phyloP scores from a whole-genome alignment of 2,888 invertebrate species.

The Himalopsyche anomala region DNA sequence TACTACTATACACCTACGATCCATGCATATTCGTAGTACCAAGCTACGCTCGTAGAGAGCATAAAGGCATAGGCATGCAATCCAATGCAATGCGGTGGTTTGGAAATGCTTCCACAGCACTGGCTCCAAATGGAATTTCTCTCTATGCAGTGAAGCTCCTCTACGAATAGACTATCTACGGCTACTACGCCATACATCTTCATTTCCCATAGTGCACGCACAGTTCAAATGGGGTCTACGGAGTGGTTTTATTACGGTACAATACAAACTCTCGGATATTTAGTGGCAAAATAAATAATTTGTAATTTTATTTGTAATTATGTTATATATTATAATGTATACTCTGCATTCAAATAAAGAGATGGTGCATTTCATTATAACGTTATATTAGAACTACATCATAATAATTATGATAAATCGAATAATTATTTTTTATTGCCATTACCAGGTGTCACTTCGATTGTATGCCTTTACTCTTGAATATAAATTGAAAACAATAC shows the following conservation, averaged over 20 bases:
- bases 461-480: too few species aligned
- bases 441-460: too few species aligned
- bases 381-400: too few species aligned
- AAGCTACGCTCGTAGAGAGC: conserved; percentile 3
- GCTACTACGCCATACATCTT: conserved; percentile 43
- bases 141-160: conserved; percentile 51
- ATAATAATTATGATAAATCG: too few species aligned
- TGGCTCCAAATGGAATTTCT: conserved; percentile 63
- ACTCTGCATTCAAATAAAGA: too few species aligned
- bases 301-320: too few species aligned
- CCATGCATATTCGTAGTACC: conserved; percentile 36
- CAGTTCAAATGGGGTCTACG: background rate
- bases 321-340: too few species aligned
- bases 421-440: too few species aligned
- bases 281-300: too few species aligned
- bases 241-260: background rate
- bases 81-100: conserved; percentile 64
- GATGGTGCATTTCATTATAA: too few species aligned
- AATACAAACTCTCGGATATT: background rate
- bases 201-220: conserved; percentile 29
- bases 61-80: conserved; percentile 51
- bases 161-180: conserved; percentile 44
- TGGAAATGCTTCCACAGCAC: conserved; percentile 64
- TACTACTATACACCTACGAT: background rate
- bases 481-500: too few species aligned